Evolutionary conservation across 2,113 vertebrate species (phyloP), one percentile per base, ranked within the genome.

Genomic region (Anolis carolinensis): DNA sequence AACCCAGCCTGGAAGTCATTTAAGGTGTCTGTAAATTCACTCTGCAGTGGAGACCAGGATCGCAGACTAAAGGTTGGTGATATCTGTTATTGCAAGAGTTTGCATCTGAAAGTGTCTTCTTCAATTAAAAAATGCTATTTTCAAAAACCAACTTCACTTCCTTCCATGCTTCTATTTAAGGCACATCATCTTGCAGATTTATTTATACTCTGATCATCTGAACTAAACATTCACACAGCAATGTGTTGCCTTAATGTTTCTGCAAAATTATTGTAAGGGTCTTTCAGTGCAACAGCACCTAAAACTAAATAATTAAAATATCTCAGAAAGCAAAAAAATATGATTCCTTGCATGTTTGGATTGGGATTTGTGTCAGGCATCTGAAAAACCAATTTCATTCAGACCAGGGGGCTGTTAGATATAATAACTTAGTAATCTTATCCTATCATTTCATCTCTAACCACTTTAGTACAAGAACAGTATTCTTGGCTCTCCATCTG

Each of bases 1-100:
- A 99, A 99, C 89, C 98, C 98, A 13, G 96, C 97, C 7, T 99
- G 98, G 98, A 99, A 99, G 93, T 97, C 98, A 55, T 99, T 99
- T 95, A 99, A 98, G 95, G 98, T 99, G 30, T 99, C 98, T 0
- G 97, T 99, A 72, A 99, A 99, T 95, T 99, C 98, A 21, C 97
- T 99, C 77, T 99, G 98, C 96, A 99, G 98, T 1, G 98, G 98
- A 90, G 98, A 99, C 94, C 98, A 98, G 44, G 97, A 99, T 52
- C 97, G 98, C 82, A 97, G 97, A 83, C 96, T 99, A 63, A 98
- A 99, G 98, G 98, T 99, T 89, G 95, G 96, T 91, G 88, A 70
- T 82, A 36, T 83, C 73, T 88, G 62, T 88, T n/a, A 30, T 32
- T 79, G 4, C 18, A 62, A 36, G 25, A n/a, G 71, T 86, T 68